Evolutionary conservation across 1,140 invertebrate genomes (phyloP).

Genomic region (Latrodectus geometricus): DNA sequence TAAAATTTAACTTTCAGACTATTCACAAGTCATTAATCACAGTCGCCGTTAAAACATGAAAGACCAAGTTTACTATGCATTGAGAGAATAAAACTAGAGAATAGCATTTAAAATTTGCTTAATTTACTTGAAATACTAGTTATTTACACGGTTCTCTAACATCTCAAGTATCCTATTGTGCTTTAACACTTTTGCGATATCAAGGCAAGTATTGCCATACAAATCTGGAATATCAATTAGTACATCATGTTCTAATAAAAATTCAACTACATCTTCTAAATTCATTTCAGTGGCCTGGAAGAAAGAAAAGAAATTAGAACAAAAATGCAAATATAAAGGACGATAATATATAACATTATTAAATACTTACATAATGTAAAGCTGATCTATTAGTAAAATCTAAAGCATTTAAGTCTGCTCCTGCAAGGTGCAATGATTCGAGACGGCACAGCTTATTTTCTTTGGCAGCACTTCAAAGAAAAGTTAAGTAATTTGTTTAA

Average conservation of each 20-base stretch:
- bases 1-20: no score
- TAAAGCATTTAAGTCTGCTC: constrained; percentile 74
- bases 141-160: constrained; percentile 8
- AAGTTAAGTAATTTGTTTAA: constrained; percentile 8
- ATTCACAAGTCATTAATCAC: no score
- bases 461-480: constrained; percentile 69
- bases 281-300: constrained; percentile 63
- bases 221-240: constrained; percentile 49
- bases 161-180: constrained; percentile 25
- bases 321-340: constrained; percentile 1
- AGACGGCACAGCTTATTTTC: constrained; percentile 73
- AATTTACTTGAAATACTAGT: no score
- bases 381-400: constrained; percentile 65
- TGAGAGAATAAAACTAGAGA: no score
- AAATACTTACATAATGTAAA: constrained; percentile 67
- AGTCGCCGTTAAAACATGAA: no score
- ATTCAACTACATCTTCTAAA: constrained; percentile 56
- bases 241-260: constrained; percentile 54
- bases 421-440: constrained; percentile 75
- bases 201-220: constrained; percentile 63
- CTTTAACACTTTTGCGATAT: constrained; percentile 63
- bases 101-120: no score
- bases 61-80: no score
- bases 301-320: not conserved
- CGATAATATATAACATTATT: not conserved